Evolutionary conservation across 2,888 invertebrate genomes (phyloP), one percentile per base, ranked within the genome.

Genomic region (Megastigmus dorsalis): DNA sequence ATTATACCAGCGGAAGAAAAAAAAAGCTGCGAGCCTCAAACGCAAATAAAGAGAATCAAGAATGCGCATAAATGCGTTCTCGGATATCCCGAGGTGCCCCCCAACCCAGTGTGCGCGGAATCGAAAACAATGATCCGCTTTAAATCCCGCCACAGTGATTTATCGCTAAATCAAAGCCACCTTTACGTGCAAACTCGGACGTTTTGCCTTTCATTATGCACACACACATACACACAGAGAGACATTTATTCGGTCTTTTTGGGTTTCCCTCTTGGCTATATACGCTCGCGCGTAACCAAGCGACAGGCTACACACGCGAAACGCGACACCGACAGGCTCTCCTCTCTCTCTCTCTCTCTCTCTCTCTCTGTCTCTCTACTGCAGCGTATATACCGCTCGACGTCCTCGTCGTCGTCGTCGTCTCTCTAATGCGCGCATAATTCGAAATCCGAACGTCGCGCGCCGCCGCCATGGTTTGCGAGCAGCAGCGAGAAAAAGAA

Each of bases 361-460:
- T n/a, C n/a, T n/a, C n/a, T n/a, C n/a, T n/a, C n/a, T n/a, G n/a
- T n/a, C n/a, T n/a, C n/a, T n/a, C n/a, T n/a, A n/a, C n/a, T n/a
- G n/a, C n/a, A n/a, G n/a, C n/a, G n/a, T n/a, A n/a, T n/a, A n/a
- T n/a, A n/a, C n/a, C n/a, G n/a, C n/a, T n/a, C n/a, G n/a, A n/a
- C n/a, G n/a, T n/a, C n/a, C n/a, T n/a, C n/a, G n/a, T n/a, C n/a
- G n/a, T n/a, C n/a, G n/a, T n/a, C n/a, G n/a, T n/a, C n/a, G n/a
- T n/a, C 45, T 36, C 36, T 57, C 28, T 50, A 71, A 71, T 71
- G 71, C 57, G 63, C 45, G 63, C 71, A 50, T 70, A 62, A 70
- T 70, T 62, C 45, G 70, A 54, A 50, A 71, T 65, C 26, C 57
- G 48, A 65, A 65, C 55, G 50, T 13, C 6, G 36, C 6, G 36